phyloP scores from a whole-genome alignment of 2,888 invertebrate species.

The Stenodema calcarata region DNA sequence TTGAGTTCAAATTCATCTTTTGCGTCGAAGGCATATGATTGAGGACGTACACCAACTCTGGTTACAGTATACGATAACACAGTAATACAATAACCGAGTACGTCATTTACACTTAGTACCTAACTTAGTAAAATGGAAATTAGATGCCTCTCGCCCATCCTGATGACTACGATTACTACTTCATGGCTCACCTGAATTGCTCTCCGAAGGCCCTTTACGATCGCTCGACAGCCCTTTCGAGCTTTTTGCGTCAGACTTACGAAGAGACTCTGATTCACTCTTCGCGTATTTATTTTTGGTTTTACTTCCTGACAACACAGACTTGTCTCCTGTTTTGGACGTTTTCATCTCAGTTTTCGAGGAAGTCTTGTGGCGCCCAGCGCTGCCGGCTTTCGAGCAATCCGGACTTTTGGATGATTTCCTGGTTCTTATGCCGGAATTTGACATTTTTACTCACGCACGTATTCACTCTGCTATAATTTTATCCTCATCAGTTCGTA shows the following conservation, averaged over 20 bases:
- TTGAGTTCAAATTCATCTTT: no score
- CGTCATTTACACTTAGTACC: no score
- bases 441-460: not conserved
- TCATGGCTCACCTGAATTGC: not conserved
- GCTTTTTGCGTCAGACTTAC: not conserved
- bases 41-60: no score
- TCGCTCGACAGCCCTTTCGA: not conserved
- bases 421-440: not conserved
- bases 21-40: no score
- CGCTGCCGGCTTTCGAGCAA: not conserved
- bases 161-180: no score
- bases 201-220: not conserved
- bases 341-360: not conserved
- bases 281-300: not conserved
- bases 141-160: no score
- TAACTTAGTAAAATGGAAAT: no score
- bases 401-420: not conserved
- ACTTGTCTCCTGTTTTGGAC: not conserved
- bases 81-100: no score
- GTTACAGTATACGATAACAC: no score
- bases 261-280: not conserved
- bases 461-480: no score
- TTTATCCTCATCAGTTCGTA: no score
- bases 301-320: not conserved
- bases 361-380: not conserved